These are phyloP conservation scores for Danio albolineatus DNA, from an alignment of 2,797 vertebrate species.

Conservation along the genomic window DNA sequence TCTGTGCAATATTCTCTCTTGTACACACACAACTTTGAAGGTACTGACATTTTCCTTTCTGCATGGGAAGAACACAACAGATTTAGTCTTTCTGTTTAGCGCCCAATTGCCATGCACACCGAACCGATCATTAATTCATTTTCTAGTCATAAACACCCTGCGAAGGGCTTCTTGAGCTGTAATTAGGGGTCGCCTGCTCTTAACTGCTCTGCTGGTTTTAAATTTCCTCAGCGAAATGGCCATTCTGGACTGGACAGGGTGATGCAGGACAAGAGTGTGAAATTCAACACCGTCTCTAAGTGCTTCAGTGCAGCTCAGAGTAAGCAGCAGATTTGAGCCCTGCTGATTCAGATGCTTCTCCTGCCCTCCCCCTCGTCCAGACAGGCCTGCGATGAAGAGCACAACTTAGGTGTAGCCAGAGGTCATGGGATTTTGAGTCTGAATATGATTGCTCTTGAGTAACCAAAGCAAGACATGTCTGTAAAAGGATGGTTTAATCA, in stretches of 20 bases:
- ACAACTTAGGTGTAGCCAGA: background rate
- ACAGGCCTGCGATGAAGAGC: conserved; percentile 6
- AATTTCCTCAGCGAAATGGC: conserved; percentile 66
- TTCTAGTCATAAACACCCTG: conserved; percentile 59
- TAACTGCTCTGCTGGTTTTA: conserved; percentile 59
- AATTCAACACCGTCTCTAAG: conserved; percentile 61
- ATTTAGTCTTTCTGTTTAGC: conserved; percentile 8
- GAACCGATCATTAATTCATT: conserved; percentile 62
- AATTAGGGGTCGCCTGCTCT: conserved; percentile 62
- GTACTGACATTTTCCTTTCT: background rate
- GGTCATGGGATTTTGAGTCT: background rate
- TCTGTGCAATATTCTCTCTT: background rate
- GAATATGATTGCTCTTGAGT: background rate
- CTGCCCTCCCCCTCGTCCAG: background rate
- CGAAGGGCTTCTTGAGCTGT: conserved; percentile 65
- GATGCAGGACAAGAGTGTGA: conserved; percentile 57
- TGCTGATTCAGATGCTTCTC: conserved; percentile 34
- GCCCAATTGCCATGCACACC: conserved; percentile 17
- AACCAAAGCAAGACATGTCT: background rate
- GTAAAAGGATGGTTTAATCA: too few species aligned
- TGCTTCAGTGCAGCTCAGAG: conserved; percentile 10
- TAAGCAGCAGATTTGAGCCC: conserved; percentile 24
- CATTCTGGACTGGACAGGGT: conserved; percentile 52
- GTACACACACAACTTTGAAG: background rate
- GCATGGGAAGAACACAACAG: background rate